Evolutionary conservation across 2,113 vertebrate genomes (phyloP).

Genomic region (Theristicus caerulescens): DNA sequence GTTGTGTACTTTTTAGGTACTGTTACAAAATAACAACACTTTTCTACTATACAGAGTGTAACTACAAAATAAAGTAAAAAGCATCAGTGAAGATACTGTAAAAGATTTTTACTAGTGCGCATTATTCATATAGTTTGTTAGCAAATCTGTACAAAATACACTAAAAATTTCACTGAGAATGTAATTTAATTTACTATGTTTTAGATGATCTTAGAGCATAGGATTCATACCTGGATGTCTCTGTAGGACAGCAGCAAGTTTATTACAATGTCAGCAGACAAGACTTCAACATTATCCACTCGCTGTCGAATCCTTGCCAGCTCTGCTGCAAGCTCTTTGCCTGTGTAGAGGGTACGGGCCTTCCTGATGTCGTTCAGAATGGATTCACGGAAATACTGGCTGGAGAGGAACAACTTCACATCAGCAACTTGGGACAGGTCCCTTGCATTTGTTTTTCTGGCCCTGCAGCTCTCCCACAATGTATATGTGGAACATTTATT

Average conservation of each 20-base stretch:
- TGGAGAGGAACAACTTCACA: constrained; percentile 55
- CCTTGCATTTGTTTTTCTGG: neutral
- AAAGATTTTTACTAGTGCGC: neutral
- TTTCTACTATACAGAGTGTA: neutral
- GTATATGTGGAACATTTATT: neutral
- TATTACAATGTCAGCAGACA: constrained; percentile 96
- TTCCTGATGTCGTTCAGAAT: constrained; percentile 95
- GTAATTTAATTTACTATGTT: neutral
- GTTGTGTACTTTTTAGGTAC: neutral
- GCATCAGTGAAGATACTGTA: neutral
- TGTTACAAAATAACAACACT: neutral
- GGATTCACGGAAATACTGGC: constrained; percentile 93
- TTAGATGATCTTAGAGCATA: neutral
- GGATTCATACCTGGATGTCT: constrained; percentile 89
- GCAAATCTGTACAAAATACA: neutral
- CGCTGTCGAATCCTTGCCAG: constrained; percentile 92
- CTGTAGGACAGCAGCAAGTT: constrained; percentile 95
- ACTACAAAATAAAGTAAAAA: neutral
- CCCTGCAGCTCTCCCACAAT: neutral
- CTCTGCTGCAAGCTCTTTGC: constrained; percentile 88
- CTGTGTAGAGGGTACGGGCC: constrained; percentile 89
- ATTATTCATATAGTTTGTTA: neutral
- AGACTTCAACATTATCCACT: constrained; percentile 93
- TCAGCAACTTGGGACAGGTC: neutral
- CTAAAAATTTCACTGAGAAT: neutral